Conservation (phyloP, 2,888 invertebrate species). For the Cryptus viduatorius region DNA sequence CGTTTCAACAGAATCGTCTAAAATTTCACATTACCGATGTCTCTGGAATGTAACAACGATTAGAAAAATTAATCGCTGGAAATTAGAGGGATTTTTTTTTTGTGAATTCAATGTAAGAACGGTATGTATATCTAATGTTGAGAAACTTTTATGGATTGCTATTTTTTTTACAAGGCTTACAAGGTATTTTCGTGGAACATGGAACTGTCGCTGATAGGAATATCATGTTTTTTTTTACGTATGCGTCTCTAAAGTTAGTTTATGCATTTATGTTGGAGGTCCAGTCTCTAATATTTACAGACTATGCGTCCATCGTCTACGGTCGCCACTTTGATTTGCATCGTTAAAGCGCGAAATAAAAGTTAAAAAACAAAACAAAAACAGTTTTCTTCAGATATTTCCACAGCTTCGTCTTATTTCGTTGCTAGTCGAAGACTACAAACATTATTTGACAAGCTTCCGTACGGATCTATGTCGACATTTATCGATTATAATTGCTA, state of each 20-base stretch:
- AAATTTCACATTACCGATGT: too few relatives aligned
- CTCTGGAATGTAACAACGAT: too few relatives aligned
- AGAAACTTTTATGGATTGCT: conserved; percentile 5
- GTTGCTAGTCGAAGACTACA: conserved; percentile 59
- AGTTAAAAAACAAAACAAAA: conserved; percentile 4
- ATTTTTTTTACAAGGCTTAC: conserved; percentile 16
- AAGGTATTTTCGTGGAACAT: conserved; percentile 11
- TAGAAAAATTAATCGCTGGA: too few relatives aligned
- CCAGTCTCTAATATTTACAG: conserved; percentile 21
- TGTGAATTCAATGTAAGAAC: too few relatives aligned
- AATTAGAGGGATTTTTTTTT: too few relatives aligned
- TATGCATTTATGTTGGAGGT: conserved; percentile 9
- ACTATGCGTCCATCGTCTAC: background rate
- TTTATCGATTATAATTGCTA: conserved; percentile 58
- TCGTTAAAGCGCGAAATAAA: conserved; percentile 38
- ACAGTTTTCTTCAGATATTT: conserved; percentile 36
- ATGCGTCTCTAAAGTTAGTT: conserved; percentile 12
- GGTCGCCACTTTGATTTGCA: background rate
- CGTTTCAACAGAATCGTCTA: too few relatives aligned
- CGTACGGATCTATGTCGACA: conserved; percentile 45
- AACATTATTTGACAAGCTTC: conserved; percentile 50
- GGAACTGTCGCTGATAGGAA: conserved; percentile 15
- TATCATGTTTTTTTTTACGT: conserved; percentile 1
- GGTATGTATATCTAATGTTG: background rate
- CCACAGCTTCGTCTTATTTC: conserved; percentile 51